Evolutionary conservation across 2,113 vertebrate genomes (phyloP).

Genomic region (Indicator indicator): DNA sequence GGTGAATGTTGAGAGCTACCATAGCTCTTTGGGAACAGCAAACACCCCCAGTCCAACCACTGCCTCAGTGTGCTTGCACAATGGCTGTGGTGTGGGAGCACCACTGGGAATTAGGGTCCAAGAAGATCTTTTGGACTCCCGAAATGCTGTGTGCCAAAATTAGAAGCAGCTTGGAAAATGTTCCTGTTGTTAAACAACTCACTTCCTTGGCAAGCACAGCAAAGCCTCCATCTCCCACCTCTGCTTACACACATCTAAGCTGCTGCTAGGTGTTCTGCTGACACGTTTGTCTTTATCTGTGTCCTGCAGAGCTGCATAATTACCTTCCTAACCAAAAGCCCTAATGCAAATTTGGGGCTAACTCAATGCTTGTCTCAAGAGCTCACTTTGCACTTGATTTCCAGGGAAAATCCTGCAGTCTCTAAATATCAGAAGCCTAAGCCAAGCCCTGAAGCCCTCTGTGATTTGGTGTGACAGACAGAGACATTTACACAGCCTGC

Average conservation of each 20-base stretch:
- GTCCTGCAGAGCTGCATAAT: not conserved
- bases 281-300: not conserved
- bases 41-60: not conserved
- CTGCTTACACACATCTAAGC: not conserved
- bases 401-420: not conserved
- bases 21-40: not conserved
- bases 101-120: not conserved
- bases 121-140: not conserved
- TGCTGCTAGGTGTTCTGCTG: not conserved
- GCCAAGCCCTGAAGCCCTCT: not conserved
- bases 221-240: not conserved
- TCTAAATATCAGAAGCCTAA: not conserved
- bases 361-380: not conserved
- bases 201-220: not conserved
- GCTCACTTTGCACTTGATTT: not conserved
- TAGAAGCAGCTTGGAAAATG: not conserved
- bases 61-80: rapidly evolving
- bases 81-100: not conserved
- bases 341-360: too few species aligned
- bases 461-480: rapidly evolving
- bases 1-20: not conserved
- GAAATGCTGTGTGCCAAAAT: not conserved
- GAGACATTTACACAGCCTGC: rapidly evolving
- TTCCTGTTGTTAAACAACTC: not conserved
- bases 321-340: not conserved